phyloP scores from a whole-genome alignment of 2,113 vertebrate genomes.

The Nothocercus nigrocapillus region DNA sequence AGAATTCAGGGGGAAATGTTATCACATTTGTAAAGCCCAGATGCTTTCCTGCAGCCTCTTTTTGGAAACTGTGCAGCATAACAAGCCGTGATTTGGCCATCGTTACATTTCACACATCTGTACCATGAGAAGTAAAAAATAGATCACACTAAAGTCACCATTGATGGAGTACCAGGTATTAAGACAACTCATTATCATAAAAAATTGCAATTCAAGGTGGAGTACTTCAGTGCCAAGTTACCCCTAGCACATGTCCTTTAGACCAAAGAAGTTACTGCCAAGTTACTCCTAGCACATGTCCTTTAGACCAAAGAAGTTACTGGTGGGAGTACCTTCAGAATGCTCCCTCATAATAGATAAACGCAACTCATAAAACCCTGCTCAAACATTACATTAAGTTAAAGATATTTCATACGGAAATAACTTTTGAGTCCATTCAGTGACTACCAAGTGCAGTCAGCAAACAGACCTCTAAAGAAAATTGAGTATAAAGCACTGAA shows the following conservation, averaged over 20 bases:
- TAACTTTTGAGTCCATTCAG: neutral
- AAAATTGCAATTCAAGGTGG: neutral
- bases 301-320: neutral
- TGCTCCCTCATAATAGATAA: neutral
- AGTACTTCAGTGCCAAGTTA: neutral
- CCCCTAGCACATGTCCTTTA: neutral
- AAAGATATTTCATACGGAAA: neutral
- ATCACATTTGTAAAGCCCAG: neutral
- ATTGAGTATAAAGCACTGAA: neutral
- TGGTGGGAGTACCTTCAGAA: neutral
- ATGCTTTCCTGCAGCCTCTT: neutral
- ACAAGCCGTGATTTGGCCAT: neutral
- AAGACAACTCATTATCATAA: neutral
- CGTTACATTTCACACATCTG: neutral
- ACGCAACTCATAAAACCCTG: neutral
- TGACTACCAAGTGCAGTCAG: neutral
- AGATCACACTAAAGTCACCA: neutral
- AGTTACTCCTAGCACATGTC: neutral
- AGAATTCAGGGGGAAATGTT: neutral
- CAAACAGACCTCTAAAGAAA: neutral
- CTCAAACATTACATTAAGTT: neutral
- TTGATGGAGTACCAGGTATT: neutral
- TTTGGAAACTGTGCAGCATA: neutral
- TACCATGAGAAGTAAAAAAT: neutral
- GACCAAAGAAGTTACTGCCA: neutral